These are phyloP conservation scores for Anoplopoma fimbria DNA, from an alignment of 2,113 vertebrate species.

Conservation along the genomic window DNA sequence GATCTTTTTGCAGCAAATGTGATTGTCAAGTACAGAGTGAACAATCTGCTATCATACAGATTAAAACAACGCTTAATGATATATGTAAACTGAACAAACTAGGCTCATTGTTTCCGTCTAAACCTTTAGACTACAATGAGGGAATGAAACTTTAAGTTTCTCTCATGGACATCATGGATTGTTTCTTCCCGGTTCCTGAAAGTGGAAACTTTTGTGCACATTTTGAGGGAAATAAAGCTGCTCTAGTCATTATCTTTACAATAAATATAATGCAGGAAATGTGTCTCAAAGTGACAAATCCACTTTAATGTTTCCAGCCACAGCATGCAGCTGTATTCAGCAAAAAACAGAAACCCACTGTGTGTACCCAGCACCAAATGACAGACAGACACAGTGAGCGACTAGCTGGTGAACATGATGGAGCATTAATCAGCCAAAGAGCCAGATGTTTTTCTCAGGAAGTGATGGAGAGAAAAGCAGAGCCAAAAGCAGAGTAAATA, in stretches of 20 bases:
- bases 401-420: not conserved
- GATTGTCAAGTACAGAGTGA: not conserved
- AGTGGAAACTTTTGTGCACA: not conserved
- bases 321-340: not conserved
- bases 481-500: not conserved
- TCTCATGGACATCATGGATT: not conserved
- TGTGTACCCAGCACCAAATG: not conserved
- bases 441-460: not conserved
- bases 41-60: not conserved
- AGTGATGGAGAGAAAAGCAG: not conserved
- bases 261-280: not conserved
- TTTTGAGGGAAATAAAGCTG: not conserved
- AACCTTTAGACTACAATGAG: not conserved
- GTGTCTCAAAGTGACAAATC: not conserved
- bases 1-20: not conserved
- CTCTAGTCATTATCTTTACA: not conserved
- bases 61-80: not conserved
- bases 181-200: not conserved
- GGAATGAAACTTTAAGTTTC: not conserved
- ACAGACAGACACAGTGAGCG: not conserved
- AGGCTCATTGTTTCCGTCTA: not conserved
- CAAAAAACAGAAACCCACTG: not conserved
- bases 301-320: not conserved
- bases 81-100: not conserved
- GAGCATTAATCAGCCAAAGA: not conserved